Conservation (phyloP, 2,888 invertebrate species). For the Drosophila buzzatii region DNA sequence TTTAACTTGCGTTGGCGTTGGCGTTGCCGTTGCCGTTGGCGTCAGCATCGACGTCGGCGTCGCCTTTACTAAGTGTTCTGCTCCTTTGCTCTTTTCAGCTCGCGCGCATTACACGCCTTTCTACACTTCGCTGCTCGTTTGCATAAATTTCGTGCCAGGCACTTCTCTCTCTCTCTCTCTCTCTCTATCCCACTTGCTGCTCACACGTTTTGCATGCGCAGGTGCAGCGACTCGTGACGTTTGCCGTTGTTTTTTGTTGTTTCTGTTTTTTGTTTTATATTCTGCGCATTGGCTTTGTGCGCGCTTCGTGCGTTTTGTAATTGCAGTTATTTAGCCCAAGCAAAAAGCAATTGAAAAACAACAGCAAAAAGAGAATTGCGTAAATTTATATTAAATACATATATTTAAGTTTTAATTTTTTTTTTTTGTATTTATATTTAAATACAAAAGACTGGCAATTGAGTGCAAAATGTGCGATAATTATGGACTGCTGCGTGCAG, state of each 20-base stretch:
- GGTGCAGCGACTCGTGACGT: slow-evolving; percentile 74
- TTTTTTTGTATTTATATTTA: slow-evolving; percentile 54
- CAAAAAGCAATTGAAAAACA: slow-evolving; percentile 43
- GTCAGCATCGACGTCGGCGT: slow-evolving; percentile 8
- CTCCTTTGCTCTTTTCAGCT: slow-evolving; percentile 14
- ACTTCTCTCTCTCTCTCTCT: slow-evolving; percentile 32
- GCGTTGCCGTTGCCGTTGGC: slow-evolving; percentile 27
- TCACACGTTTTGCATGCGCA: slow-evolving; percentile 70
- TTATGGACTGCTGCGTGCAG: slow-evolving; percentile 33
- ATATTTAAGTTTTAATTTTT: slow-evolving; percentile 48
- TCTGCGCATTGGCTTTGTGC: slow-evolving; percentile 33
- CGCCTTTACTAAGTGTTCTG: slow-evolving; percentile 7
- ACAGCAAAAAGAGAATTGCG: slow-evolving; percentile 60
- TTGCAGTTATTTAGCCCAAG: slow-evolving; percentile 73
- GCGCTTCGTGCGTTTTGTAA: slow-evolving; percentile 71
- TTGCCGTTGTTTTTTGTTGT: slow-evolving; percentile 21
- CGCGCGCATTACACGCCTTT: slow-evolving; percentile 68
- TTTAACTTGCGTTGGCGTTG: slow-evolving; percentile 49
- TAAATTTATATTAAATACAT: slow-evolving; percentile 64
- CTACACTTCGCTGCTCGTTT: slow-evolving; percentile 82
- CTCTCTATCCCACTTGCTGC: slow-evolving; percentile 2
- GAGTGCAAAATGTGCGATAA: slow-evolving; percentile 72
- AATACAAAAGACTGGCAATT: slow-evolving; percentile 57
- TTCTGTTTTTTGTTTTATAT: slow-evolving; percentile 8
- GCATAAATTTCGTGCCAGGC: slow-evolving; percentile 81